Percentiles rank a stretch among this genome's conserved stretches.
These are phyloP conservation scores for Xylocampa areola DNA, from an alignment of 2,888 invertebrate species.

Conservation along the genomic window DNA sequence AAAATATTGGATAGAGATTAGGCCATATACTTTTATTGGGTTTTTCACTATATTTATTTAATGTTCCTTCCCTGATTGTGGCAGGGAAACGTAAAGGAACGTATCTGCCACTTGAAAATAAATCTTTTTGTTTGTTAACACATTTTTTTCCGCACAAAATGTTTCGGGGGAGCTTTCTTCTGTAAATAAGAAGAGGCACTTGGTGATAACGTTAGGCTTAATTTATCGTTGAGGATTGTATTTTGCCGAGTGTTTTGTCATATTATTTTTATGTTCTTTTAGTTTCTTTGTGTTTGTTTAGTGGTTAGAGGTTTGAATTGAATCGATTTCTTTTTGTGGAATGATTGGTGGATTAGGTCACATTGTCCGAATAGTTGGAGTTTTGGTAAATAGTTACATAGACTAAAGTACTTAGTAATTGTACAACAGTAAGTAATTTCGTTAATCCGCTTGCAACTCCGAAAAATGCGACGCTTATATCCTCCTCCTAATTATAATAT, in stretches of 20 bases:
- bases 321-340: conserved; percentile 36
- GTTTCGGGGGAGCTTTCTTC: conserved; percentile 41
- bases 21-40: conserved; percentile 89
- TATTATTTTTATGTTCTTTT: conserved; percentile 57
- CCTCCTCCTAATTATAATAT: no score
- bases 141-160: conserved; percentile 71
- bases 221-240: conserved; percentile 76
- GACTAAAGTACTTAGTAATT: no score
- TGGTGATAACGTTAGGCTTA: conserved; percentile 76
- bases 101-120: conserved; percentile 83
- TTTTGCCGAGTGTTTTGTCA: conserved; percentile 66
- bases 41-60: conserved; percentile 87
- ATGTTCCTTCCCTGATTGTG: conserved; percentile 76
- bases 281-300: conserved; percentile 39
- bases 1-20: conserved; percentile 89
- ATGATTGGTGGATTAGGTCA: not conserved
- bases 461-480: no score
- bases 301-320: conserved; percentile 7
- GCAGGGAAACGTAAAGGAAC: conserved; percentile 73
- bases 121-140: conserved; percentile 89
- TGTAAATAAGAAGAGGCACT: conserved; percentile 75
- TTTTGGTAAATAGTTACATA: no score
- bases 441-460: no score
- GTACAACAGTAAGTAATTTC: no score
- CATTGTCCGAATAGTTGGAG: no score